Evolutionary conservation across 2,888 invertebrate species (phyloP).

Genomic region (Morpho deidamia): DNA sequence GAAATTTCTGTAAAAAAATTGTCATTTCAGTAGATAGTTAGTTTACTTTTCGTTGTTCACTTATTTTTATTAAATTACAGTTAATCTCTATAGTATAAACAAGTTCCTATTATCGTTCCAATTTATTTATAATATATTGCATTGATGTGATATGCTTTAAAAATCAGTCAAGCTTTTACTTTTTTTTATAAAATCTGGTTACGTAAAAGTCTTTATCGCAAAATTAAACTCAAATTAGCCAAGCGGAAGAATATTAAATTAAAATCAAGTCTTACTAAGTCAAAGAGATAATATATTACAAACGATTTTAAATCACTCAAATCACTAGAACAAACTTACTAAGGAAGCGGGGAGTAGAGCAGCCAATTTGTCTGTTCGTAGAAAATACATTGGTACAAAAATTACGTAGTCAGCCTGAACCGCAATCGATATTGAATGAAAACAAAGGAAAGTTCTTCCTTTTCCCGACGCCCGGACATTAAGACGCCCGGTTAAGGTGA

Average conservation of each 20-base stretch:
- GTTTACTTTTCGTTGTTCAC: no score
- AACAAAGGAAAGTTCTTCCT: slow-evolving; percentile 20
- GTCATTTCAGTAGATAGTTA: no score
- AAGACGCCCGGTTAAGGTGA: neutral
- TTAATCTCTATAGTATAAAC: no score
- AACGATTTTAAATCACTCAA: slow-evolving; percentile 3
- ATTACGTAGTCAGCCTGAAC: slow-evolving; percentile 21
- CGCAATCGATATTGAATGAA: slow-evolving; percentile 27
- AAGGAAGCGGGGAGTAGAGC: slow-evolving; percentile 1
- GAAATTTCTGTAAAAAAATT: no score
- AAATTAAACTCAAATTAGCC: no score
- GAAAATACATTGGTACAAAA: slow-evolving; percentile 20
- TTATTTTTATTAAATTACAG: no score
- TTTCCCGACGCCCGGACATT: slow-evolving; percentile 7
- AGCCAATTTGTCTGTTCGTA: slow-evolving; percentile 7
- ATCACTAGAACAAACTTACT: slow-evolving; percentile 4
- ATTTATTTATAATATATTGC: no score
- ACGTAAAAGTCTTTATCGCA: no score
- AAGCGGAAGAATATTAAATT: neutral
- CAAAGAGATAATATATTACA: neutral
- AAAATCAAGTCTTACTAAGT: neutral
- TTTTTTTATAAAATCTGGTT: no score
- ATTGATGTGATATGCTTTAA: no score
- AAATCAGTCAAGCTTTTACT: no score
- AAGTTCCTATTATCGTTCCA: no score